Conservation (phyloP, 1,140 invertebrate species). For the Plodia interpunctella region DNA sequence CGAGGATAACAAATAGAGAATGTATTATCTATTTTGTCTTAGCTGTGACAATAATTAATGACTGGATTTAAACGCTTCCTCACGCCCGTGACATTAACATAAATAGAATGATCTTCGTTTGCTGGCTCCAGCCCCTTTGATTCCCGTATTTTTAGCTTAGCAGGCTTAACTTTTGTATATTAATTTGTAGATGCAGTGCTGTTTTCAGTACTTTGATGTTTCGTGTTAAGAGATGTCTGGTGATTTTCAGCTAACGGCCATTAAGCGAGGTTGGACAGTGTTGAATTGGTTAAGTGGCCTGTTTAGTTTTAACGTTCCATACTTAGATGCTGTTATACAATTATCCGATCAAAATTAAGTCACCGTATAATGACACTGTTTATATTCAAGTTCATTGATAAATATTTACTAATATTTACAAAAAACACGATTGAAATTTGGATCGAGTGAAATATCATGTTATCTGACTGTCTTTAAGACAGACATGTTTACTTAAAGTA, state of each 20-base stretch:
- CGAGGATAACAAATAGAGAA: conserved; percentile 68
- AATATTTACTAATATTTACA: conserved; percentile 8
- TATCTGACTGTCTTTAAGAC: background rate
- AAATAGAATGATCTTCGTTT: conserved; percentile 75
- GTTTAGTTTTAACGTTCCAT: conserved; percentile 16
- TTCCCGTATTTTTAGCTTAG: conserved; percentile 69
- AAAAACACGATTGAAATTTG: background rate
- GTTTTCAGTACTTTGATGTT: conserved; percentile 70
- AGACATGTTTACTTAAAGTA: background rate
- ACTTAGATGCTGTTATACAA: conserved; percentile 15
- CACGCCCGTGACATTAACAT: conserved; percentile 75
- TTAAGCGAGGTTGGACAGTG: conserved; percentile 25
- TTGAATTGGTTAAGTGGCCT: conserved; percentile 27
- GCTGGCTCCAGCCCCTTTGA: conserved; percentile 67
- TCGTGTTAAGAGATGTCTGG: conserved; percentile 67
- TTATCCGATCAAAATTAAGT: conserved; percentile 13
- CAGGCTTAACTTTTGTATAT: conserved; percentile 66
- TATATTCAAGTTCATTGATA: conserved; percentile 14
- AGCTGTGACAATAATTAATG: conserved; percentile 75
- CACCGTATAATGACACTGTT: background rate
- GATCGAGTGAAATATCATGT: background rate
- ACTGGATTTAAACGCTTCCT: conserved; percentile 76
- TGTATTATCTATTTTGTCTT: conserved; percentile 75
- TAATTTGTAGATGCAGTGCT: conserved; percentile 63
- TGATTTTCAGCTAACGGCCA: conserved; percentile 54